phyloP scores from a whole-genome alignment of 2,797 vertebrate species.

The Astyanax mexicanus region DNA sequence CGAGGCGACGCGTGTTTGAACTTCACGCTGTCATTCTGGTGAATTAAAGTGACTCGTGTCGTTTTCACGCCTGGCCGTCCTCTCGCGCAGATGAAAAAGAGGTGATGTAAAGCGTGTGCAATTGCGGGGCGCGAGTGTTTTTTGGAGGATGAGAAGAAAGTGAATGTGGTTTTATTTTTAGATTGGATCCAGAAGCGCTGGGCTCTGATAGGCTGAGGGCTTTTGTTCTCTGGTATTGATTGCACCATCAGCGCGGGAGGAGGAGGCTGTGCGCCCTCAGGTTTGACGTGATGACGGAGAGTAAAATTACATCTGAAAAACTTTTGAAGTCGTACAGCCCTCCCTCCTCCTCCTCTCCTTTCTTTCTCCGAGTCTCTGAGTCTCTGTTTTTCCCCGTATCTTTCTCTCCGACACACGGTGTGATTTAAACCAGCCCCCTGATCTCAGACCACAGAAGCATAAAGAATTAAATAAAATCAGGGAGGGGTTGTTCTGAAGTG shows the following conservation, averaged over 20 bases:
- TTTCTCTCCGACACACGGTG: slow-evolving; percentile 59
- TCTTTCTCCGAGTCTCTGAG: slow-evolving; percentile 33
- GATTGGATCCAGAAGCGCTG: slow-evolving; percentile 60
- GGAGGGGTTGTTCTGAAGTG: slow-evolving; percentile 72
- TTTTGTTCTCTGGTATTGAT: slow-evolving; percentile 68
- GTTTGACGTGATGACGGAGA: slow-evolving; percentile 67
- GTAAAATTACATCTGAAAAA: slow-evolving; percentile 66
- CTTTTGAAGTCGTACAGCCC: slow-evolving; percentile 71
- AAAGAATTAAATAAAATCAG: slow-evolving; percentile 83
- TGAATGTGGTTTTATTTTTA: slow-evolving; percentile 39
- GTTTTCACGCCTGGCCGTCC: slow-evolving; percentile 58
- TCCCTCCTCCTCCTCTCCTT: slow-evolving; percentile 35
- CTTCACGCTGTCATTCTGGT: neutral
- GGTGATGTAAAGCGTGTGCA: slow-evolving; percentile 66
- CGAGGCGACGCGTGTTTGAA: neutral
- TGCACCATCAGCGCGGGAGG: slow-evolving; percentile 64
- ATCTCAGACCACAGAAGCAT: slow-evolving; percentile 80
- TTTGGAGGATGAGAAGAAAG: slow-evolving; percentile 22
- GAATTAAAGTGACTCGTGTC: slow-evolving; percentile 45
- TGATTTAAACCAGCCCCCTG: slow-evolving; percentile 76
- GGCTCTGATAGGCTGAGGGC: slow-evolving; percentile 30
- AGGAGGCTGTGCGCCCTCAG: slow-evolving; percentile 69
- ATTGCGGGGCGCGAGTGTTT: slow-evolving; percentile 34
- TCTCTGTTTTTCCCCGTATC: neutral
- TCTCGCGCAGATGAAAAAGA: slow-evolving; percentile 66